Base-by-base conservation (phyloP, 2,797 vertebrate species). In the Enteromius argenteus region DNA sequence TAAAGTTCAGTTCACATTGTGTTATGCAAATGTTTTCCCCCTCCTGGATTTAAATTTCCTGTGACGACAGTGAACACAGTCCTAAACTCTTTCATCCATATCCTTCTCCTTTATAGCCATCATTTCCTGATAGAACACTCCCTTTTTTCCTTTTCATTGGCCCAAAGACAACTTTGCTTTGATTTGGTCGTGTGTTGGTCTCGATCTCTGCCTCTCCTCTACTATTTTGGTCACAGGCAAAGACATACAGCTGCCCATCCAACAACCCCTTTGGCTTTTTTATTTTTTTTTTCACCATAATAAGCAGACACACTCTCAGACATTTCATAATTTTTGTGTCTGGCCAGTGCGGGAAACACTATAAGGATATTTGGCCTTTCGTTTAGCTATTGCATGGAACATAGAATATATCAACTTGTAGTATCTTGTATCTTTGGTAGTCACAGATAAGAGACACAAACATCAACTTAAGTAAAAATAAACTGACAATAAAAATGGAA, bases 291-390 rank as follows among this genome's bases (percentile, higher is more conserved):
- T n/a, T 73, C 67, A 80, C 81, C 67, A 91, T 92, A 71, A 92
- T 93, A 92, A 90, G 94, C 92, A 92, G 27, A 84, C 23, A 90
- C 91, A 92, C 90, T 93, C 91, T 87, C 89, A 86, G 87, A 90
- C 80, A 37, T 78, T 39, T 84, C 66, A 60, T n/a, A 92, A 93
- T 91, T 93, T 94, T 94, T 89, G 88, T 93, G 92, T 94, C 94
- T 93, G 91, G 92, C 53, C 80, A 21, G 69, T 64, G 80, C 6
- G 95, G 94, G 96, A 96, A 96, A 93, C 95, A 89, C n/a, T 94
- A 23, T 21, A 95, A 96, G 95, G 95, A 96, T 96, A 97, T 99
- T 99, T 98, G 97, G 97, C 97, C 97, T 97, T 93, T 96, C 14
- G 74, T 77, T 78, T 94, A 96, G 95, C 96, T 97, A 97, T 98